Conservation (phyloP, 2,797 vertebrate genomes). For the Spinus olivaceus region DNA sequence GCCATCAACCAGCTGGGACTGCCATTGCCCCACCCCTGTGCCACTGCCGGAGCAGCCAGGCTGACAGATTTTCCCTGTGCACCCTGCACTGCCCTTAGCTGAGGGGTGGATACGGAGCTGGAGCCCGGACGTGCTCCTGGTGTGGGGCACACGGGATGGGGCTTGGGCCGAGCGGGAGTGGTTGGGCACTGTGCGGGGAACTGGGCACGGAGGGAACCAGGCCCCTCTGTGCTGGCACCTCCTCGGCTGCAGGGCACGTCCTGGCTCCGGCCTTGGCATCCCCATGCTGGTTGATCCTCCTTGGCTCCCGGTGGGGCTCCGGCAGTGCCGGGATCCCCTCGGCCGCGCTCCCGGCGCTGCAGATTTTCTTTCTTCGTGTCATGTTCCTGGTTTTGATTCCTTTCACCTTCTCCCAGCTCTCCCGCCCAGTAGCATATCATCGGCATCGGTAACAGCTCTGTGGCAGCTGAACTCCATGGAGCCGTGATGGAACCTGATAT, state of each 20-base stretch:
- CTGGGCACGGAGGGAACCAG: rapidly evolving
- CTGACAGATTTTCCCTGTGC: neutral
- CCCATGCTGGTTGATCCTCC: neutral
- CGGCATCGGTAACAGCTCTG: conserved; percentile 60
- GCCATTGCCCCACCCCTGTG: neutral
- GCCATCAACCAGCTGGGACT: neutral
- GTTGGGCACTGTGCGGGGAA: neutral
- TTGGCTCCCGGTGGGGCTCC: neutral
- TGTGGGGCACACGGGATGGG: rapidly evolving
- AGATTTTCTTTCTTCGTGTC: conserved; percentile 37
- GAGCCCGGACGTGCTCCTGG: rapidly evolving
- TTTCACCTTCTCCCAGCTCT: conserved; percentile 47
- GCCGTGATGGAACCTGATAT: conserved; percentile 76
- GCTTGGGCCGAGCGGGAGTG: neutral
- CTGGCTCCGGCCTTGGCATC: neutral
- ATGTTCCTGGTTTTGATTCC: conserved; percentile 44
- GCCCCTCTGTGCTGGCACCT: neutral
- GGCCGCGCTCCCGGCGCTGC: neutral
- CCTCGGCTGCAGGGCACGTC: neutral
- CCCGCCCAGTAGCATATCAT: conserved; percentile 66
- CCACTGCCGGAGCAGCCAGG: rapidly evolving
- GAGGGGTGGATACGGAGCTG: rapidly evolving
- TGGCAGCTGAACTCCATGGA: conserved; percentile 69
- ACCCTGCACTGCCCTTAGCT: rapidly evolving
- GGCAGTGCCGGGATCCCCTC: neutral